phyloP scores from a whole-genome alignment of 2,797 vertebrate genomes.

The Myotis myotis region DNA sequence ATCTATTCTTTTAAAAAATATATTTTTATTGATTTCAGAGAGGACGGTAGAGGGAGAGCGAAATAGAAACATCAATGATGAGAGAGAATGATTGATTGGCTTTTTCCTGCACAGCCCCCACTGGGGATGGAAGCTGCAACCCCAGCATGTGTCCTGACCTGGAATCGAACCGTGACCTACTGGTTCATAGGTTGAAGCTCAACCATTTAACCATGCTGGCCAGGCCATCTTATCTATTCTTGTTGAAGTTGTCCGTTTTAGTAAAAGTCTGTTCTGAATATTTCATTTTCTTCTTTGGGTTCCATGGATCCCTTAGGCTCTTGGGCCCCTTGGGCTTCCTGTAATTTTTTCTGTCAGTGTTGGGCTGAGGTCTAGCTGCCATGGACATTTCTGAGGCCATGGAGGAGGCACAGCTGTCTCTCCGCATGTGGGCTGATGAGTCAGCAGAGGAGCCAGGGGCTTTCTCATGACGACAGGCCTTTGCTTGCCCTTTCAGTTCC shows the following conservation, averaged over 20 bases:
- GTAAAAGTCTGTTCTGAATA: background rate
- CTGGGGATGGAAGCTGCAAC: too few relatives aligned
- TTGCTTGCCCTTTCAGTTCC: background rate
- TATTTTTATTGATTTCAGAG: too few relatives aligned
- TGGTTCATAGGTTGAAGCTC: too few relatives aligned
- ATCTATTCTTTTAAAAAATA: background rate
- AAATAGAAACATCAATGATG: too few relatives aligned
- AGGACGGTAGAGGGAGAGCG: too few relatives aligned
- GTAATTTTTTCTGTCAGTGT: background rate
- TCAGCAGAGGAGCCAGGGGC: background rate
- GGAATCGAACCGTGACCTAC: too few relatives aligned
- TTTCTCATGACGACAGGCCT: background rate
- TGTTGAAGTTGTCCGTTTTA: background rate
- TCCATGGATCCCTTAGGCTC: background rate
- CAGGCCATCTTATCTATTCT: background rate
- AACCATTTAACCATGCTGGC: too few relatives aligned
- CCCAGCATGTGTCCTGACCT: too few relatives aligned
- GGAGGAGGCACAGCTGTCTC: background rate
- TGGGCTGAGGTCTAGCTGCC: background rate
- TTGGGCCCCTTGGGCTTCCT: background rate
- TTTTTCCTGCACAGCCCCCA: too few relatives aligned
- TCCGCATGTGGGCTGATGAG: fast-evolving
- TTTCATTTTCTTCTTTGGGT: background rate
- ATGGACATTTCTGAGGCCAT: background rate
- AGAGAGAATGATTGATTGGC: too few relatives aligned